Evolutionary conservation across 2,888 invertebrate genomes (phyloP), one percentile per base, ranked within the genome.

Genomic region (Myathropa florea): DNA sequence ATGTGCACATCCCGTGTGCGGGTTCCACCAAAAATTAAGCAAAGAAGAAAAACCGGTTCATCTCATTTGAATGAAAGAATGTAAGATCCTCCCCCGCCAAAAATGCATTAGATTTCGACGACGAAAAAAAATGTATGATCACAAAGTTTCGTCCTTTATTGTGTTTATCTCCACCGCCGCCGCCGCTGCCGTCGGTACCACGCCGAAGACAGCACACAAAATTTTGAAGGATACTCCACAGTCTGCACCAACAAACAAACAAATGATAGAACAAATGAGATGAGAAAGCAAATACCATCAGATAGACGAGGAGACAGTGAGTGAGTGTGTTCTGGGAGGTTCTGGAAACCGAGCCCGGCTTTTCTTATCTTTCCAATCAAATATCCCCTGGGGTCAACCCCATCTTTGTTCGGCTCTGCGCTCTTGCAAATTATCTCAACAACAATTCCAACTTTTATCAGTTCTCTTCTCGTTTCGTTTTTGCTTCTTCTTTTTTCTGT

Each of bases 321-420:
- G 18, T 18, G 46, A 46, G 18, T 46, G 46, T 63, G 64, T 24
- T 18, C 64, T 57, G 64, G 33, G 33, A 57, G 75, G 60, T 71
- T 39, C 70, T 60, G 61, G 28, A 24, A 70, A 67, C 59, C 64
- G 57, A n/a, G 64, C 33, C 76, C 67, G 60, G 77, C 71, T 77
- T 81, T 77, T 64, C 84, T 85, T 85, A 85, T 85, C 85, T 63
- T 64, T 77, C 81, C 72, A 85, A 85, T 85, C 85, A 85, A 85
- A 85, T 81, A 85, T 77, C 77, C 81, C 85, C 85, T 68, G 60
- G 85, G 84, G 85, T 85, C 85, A 85, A 85, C 81, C 85, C 77
- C 85, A 85, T 85, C 85, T 81, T 68, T 85, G 76, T 76, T 81
- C 61, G 33, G 26, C 23, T 46, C 59, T 21, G 24, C 36, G 55